Conservation (phyloP, 2,113 vertebrate genomes). For the Forbesichthys agassizii region DNA sequence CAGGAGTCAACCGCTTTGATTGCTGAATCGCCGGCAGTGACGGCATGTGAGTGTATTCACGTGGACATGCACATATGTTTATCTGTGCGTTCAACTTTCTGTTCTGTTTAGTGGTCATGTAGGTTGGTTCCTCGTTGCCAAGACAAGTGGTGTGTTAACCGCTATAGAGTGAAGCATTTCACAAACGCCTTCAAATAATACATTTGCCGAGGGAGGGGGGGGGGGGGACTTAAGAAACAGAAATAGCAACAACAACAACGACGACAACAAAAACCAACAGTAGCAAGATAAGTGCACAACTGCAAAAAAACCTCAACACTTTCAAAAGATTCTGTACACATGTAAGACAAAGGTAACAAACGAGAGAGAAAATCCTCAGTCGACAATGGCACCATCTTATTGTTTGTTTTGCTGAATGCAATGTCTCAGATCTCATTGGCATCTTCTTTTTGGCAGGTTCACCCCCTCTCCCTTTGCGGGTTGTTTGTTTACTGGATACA, state of each 20-base stretch:
- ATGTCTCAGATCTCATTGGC: conserved; percentile 72
- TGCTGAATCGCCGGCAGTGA: conserved; percentile 45
- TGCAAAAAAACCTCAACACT: conserved; percentile 31
- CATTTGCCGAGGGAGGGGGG: background rate
- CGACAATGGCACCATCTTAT: conserved; percentile 60
- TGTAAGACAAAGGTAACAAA: conserved; percentile 66
- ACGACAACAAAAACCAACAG: conserved; percentile 43
- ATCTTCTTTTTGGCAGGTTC: conserved; percentile 66
- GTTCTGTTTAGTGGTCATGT: background rate
- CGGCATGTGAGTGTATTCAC: conserved; percentile 35
- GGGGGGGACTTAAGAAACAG: background rate
- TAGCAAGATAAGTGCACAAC: conserved; percentile 24
- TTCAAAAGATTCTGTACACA: conserved; percentile 47
- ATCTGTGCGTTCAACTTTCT: background rate
- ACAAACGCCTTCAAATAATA: no score
- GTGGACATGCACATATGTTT: conserved; percentile 33
- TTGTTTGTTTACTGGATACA: conserved; percentile 70
- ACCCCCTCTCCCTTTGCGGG: conserved; percentile 58
- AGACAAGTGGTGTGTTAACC: no score
- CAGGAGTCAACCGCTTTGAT: conserved; percentile 60
- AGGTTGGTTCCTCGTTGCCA: no score
- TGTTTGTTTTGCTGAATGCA: conserved; percentile 68
- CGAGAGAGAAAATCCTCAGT: conserved; percentile 48
- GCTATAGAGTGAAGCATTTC: no score
- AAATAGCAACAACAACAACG: conserved; percentile 47